Base-by-base conservation (phyloP, 2,113 vertebrate species). In the Sceloporus tristichus region DNA sequence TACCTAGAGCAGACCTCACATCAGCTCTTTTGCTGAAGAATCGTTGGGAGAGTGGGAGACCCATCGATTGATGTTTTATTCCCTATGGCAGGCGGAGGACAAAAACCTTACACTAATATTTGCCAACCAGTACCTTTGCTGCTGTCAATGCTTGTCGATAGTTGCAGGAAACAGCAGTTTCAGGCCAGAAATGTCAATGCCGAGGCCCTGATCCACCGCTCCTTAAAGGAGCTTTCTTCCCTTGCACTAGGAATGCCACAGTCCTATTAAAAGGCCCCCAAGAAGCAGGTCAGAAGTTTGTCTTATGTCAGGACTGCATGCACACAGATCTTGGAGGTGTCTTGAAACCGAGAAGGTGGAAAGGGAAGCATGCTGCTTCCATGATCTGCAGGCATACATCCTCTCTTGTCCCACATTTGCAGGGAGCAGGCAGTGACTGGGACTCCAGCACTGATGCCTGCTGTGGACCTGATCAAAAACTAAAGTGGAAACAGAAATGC, bases 71-170 rank as follows among this genome's bases (percentile, higher is more conserved):
- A 42, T 62, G 79, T 82, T 87, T 91, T 80, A 86, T 68, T 79
- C 92, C 79, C 80, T 54, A 70, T 62, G 79, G 94, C 91, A 87
- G 66, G 54, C 1, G 14, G 11, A 9, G 54, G 38, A 42, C 14
- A 62, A 94, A 92, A 95, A 74, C 91, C 94, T 95, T 95, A 94
- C 90, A 94, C 94, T 96, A 96, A 97, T 95, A 95, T 96, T 96
- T 95, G 96, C 95, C 93, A 82, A 95, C 42, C 87, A 92, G 90
- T 86, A 94, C 94, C 87, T 94, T 87, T 93, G 95, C 92, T 89
- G 80, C 91, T 94, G 95, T 96, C 94, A 2, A 93, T 94, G 95
- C 90, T 91, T 92, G 93, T 96, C 96, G 66, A 95, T 94, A 93
- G 92, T 4, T 91, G 91, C 89, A 91, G 29, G 86, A 91, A 62